Evolutionary conservation across 2,888 invertebrate genomes (phyloP).

Genomic region (Venusia cambrica): DNA sequence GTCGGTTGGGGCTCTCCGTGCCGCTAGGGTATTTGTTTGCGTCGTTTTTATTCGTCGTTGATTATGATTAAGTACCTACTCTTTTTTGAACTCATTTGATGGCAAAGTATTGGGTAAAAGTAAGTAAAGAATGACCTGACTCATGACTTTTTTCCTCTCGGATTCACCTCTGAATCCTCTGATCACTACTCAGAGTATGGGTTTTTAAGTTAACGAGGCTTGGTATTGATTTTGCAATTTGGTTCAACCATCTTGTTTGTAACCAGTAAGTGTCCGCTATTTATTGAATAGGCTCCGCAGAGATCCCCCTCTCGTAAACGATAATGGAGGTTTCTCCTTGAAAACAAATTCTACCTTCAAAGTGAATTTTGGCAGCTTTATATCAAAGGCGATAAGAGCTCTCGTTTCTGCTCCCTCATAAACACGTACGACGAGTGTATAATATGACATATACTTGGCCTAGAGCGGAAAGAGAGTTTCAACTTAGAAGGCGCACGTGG

Average conservation of each 20-base stretch:
- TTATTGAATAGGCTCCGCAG: constrained; percentile 19
- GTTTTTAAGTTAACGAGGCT: too few species aligned
- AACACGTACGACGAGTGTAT: constrained; percentile 43
- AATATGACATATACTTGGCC: constrained; percentile 39
- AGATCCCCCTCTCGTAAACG: constrained; percentile 13
- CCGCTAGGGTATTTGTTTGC: constrained; percentile 4
- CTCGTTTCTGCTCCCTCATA: constrained; percentile 31
- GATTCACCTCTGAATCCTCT: too few species aligned
- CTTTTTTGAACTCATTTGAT: too few species aligned
- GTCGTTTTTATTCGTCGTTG: constrained; percentile 11
- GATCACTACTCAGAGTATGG: too few species aligned
- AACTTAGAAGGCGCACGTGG: constrained; percentile 41
- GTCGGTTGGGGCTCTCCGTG: constrained; percentile 9
- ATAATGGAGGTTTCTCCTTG: constrained; percentile 12
- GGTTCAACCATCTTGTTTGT: constrained; percentile 3
- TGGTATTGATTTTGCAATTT: constrained; percentile 10
- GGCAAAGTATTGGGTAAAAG: too few species aligned
- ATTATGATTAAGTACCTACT: constrained; percentile 3
- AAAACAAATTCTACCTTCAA: constrained; percentile 17
- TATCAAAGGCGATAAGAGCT: constrained; percentile 24
- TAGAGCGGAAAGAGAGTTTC: constrained; percentile 51
- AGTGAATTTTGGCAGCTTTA: constrained; percentile 20
- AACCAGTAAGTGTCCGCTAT: constrained; percentile 7
- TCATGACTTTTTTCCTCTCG: too few species aligned
- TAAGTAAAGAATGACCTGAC: too few species aligned